These are phyloP conservation scores for Coelinius sp. DNA, from an alignment of 2,888 invertebrate species.

Conservation along the genomic window DNA sequence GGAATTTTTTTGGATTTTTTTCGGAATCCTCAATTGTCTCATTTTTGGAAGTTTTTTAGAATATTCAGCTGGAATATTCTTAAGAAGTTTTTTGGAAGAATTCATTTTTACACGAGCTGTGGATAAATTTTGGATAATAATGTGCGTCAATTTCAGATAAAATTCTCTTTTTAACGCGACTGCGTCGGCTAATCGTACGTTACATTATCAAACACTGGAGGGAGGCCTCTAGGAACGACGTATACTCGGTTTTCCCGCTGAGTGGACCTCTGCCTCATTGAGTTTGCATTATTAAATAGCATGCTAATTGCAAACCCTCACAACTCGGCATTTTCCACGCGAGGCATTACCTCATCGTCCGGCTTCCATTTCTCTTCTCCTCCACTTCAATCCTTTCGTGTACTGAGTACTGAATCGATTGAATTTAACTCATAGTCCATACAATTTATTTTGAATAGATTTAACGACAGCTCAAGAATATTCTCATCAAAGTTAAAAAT, in stretches of 20 bases:
- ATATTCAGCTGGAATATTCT: not conserved
- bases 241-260: constrained; percentile 35
- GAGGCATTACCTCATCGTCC: constrained; percentile 43
- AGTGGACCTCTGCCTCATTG: constrained; percentile 54
- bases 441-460: not conserved
- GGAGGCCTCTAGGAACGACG: constrained; percentile 49
- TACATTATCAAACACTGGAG: constrained; percentile 55
- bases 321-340: constrained; percentile 44
- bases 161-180: constrained; percentile 39
- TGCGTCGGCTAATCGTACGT: constrained; percentile 49
- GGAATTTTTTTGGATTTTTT: too few species aligned
- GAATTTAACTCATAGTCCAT: not conserved
- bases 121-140: not conserved
- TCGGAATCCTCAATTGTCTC: too few species aligned
- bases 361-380: constrained; percentile 28
- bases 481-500: too few species aligned
- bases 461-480: too few species aligned
- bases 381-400: not conserved
- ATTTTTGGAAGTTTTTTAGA: too few species aligned
- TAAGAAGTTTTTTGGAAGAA: constrained; percentile 41
- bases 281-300: constrained; percentile 63
- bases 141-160: constrained; percentile 31
- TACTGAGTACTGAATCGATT: not conserved
- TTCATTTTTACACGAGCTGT: constrained; percentile 52
- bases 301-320: constrained; percentile 60